These are phyloP conservation scores for Lagopus leucura DNA, from an alignment of 2,113 vertebrate genomes.

Conservation along the genomic window DNA sequence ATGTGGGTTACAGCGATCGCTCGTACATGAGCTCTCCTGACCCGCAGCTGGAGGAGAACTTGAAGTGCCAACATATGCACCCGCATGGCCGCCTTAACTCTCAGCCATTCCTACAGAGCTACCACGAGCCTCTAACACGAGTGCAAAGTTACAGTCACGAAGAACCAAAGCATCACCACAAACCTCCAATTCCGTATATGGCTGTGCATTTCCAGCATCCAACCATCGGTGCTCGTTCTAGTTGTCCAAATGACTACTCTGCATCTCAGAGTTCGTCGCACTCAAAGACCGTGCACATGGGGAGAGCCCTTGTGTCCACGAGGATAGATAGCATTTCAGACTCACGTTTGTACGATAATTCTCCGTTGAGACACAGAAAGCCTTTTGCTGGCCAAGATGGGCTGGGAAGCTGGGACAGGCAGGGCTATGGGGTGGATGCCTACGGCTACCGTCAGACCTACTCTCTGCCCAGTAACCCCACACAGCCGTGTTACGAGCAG, in stretches of 20 bases:
- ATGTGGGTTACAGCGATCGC: slow-evolving; percentile 84
- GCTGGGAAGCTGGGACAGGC: slow-evolving; percentile 83
- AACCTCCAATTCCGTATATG: slow-evolving; percentile 85
- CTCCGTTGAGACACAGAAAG: slow-evolving; percentile 82
- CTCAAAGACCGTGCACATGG: slow-evolving; percentile 82
- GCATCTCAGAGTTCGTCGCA: slow-evolving; percentile 73
- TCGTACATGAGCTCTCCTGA: slow-evolving; percentile 88
- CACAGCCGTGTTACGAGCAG: slow-evolving; percentile 84
- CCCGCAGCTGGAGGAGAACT: slow-evolving; percentile 83
- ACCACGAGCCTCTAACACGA: slow-evolving; percentile 82
- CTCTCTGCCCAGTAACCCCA: slow-evolving; percentile 79
- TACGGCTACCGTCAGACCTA: slow-evolving; percentile 86
- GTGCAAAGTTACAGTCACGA: slow-evolving; percentile 87
- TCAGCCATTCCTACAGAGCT: slow-evolving; percentile 80
- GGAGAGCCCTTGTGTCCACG: slow-evolving; percentile 85
- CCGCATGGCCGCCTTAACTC: slow-evolving; percentile 76
- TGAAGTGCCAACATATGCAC: slow-evolving; percentile 85
- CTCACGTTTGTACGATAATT: slow-evolving; percentile 87
- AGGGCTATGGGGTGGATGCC: slow-evolving; percentile 76
- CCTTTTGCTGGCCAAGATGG: slow-evolving; percentile 84
- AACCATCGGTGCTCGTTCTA: slow-evolving; percentile 80
- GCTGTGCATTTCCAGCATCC: slow-evolving; percentile 89
- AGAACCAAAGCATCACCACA: slow-evolving; percentile 85
- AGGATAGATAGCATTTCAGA: slow-evolving; percentile 91
- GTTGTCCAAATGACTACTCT: slow-evolving; percentile 90